Percentiles rank a stretch among this genome's conserved stretches.
Evolutionary conservation across 1,140 invertebrate genomes (phyloP).

Genomic region (Drosophila parvula): DNA sequence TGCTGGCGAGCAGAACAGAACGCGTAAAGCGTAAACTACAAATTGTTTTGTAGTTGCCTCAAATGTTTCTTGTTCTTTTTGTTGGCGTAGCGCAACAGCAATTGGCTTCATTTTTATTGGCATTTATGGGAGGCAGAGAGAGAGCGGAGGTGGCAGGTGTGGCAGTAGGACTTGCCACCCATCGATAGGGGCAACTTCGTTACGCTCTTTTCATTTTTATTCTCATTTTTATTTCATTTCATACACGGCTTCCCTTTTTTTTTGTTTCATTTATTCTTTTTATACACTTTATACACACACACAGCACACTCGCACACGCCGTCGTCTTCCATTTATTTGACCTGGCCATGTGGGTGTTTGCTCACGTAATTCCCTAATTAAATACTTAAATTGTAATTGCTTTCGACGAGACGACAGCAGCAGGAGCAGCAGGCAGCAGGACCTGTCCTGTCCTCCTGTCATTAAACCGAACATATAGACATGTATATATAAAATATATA

Average conservation of each 20-base stretch:
- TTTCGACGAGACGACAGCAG: conserved; percentile 51
- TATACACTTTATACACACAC: conserved; percentile 5
- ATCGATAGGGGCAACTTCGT: conserved; percentile 67
- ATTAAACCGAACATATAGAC: conserved; percentile 64
- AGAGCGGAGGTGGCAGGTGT: conserved; percentile 9
- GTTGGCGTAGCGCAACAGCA: conserved; percentile 53
- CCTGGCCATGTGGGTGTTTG: conserved; percentile 66
- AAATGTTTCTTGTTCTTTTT: conserved; percentile 39
- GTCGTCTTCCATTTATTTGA: conserved; percentile 26
- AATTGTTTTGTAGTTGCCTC: conserved; percentile 70
- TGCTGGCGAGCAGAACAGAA: conserved; percentile 29
- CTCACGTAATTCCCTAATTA: conserved; percentile 83
- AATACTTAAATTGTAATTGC: conserved; percentile 83
- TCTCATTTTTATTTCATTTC: conserved; percentile 55
- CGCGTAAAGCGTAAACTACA: conserved; percentile 77
- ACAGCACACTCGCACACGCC: background rate
- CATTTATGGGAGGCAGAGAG: conserved; percentile 32
- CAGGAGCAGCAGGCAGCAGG: background rate
- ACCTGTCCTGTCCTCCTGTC: conserved; percentile 31
- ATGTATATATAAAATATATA: conserved; percentile 16
- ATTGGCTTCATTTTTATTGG: conserved; percentile 80
- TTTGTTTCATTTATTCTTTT: background rate
- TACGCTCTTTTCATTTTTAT: conserved; percentile 67
- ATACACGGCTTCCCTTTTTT: conserved; percentile 37
- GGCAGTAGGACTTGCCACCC: conserved; percentile 1